These are phyloP conservation scores for Dreissena rostriformis DNA, from an alignment of 1,140 invertebrate species.

Conservation along the genomic window DNA sequence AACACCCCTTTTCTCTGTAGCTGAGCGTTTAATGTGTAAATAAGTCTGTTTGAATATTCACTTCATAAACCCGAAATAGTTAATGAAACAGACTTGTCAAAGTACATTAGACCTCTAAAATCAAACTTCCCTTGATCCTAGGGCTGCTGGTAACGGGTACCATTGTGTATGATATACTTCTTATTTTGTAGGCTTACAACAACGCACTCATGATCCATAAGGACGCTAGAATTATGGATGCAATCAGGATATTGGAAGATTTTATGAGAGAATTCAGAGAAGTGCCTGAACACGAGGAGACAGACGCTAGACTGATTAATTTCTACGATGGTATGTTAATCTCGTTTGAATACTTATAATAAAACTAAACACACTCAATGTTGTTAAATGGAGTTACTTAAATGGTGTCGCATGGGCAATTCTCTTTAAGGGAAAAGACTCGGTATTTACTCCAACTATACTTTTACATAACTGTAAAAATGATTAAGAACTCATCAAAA, in stretches of 20 bases:
- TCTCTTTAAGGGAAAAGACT: no score
- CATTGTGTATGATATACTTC: background rate
- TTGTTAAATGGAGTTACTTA: no score
- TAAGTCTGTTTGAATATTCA: no score
- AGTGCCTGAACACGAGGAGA: background rate
- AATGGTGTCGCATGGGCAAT: no score
- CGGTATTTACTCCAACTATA: no score
- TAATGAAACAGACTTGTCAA: no score
- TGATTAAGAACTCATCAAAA: no score
- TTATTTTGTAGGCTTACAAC: slow-evolving; percentile 68
- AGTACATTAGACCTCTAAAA: slow-evolving; percentile 17
- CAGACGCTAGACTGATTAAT: slow-evolving; percentile 16
- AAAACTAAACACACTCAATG: no score
- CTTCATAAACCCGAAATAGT: no score
- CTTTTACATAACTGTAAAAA: no score
- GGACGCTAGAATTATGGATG: slow-evolving; percentile 67
- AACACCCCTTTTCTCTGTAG: no score
- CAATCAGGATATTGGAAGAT: slow-evolving; percentile 62
- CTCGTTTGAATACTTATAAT: background rate
- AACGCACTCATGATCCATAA: slow-evolving; percentile 67
- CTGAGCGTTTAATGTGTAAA: no score
- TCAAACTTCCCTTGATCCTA: slow-evolving; percentile 69
- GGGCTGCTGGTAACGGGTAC: slow-evolving; percentile 62
- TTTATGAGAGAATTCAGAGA: slow-evolving; percentile 28
- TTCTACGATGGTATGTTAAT: slow-evolving; percentile 25